phyloP scores from a whole-genome alignment of 2,113 vertebrate genomes.

The Caracal caracal region DNA sequence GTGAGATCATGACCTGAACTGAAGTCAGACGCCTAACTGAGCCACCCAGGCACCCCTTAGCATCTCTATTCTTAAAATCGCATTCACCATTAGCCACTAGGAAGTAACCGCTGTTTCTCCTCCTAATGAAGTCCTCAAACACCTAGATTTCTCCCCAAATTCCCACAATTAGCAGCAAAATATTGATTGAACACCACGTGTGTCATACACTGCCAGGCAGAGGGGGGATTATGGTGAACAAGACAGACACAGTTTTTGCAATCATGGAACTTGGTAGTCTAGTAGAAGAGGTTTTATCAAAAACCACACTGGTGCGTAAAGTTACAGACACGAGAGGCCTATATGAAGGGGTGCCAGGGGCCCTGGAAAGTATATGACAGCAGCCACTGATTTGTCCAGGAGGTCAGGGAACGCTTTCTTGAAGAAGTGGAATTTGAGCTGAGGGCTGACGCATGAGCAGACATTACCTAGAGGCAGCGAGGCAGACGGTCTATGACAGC shows the following conservation, averaged over 20 bases:
- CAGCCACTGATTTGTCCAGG: background rate
- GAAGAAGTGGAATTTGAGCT: background rate
- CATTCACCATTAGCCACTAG: background rate
- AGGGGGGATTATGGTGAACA: background rate
- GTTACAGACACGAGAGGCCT: background rate
- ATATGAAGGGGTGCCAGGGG: background rate
- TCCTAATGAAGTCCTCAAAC: background rate
- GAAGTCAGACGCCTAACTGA: too few species aligned
- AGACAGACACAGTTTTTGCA: background rate
- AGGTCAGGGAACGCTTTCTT: background rate
- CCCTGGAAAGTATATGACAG: background rate
- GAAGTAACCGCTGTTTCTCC: background rate
- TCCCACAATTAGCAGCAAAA: background rate
- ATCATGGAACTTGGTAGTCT: background rate
- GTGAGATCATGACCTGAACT: too few species aligned
- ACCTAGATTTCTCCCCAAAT: background rate
- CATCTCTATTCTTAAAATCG: background rate
- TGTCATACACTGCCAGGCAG: background rate
- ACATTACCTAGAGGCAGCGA: background rate
- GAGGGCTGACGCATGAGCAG: background rate
- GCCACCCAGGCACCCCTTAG: too few species aligned
- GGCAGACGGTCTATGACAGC: background rate
- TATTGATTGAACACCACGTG: background rate
- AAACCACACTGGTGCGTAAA: background rate
- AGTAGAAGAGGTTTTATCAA: background rate